A percentile compares a stretch with the other conserved stretches of the same genome.
Evolutionary conservation across 2,888 invertebrate genomes (phyloP).

Genomic region (Blastobasis lacticolella): DNA sequence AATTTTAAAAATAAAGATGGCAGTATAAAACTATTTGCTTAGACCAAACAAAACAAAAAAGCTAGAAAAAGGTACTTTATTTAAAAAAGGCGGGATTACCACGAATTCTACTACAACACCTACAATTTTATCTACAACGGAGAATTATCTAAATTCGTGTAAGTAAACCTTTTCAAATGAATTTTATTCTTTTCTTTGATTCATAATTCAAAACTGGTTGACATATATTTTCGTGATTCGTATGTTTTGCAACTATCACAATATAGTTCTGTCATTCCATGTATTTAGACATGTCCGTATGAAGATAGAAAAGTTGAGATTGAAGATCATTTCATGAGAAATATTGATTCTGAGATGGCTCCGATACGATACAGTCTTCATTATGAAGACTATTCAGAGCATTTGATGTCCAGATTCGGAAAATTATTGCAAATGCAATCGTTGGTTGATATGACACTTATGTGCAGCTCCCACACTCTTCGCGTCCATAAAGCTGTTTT

Average conservation of each 20-base stretch:
- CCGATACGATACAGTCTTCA: slow-evolving; percentile 77
- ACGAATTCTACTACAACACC: no score
- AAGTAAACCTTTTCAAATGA: not conserved
- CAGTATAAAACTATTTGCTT: no score
- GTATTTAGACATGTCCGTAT: not conserved
- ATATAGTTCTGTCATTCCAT: slow-evolving; percentile 8
- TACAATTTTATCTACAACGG: no score
- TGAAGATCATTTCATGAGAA: not conserved
- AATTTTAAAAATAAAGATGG: no score
- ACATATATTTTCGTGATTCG: slow-evolving; percentile 23
- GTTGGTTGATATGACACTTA: slow-evolving; percentile 82
- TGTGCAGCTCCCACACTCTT: slow-evolving; percentile 83
- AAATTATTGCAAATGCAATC: slow-evolving; percentile 82
- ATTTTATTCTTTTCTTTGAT: slow-evolving; percentile 4
- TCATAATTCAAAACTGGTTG: slow-evolving; percentile 16
- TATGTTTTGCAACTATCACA: slow-evolving; percentile 23
- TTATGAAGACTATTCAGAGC: slow-evolving; percentile 81
- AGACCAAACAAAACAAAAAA: no score
- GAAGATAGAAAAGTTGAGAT: not conserved
- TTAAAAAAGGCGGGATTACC: no score
- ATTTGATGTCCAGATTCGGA: slow-evolving; percentile 79
- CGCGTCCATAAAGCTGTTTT: slow-evolving; percentile 83
- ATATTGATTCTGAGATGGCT: slow-evolving; percentile 40
- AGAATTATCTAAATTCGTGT: not conserved
- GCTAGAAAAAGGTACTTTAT: no score